phyloP scores from a whole-genome alignment of 2,888 invertebrate genomes.

The Tipula vernalis region DNA sequence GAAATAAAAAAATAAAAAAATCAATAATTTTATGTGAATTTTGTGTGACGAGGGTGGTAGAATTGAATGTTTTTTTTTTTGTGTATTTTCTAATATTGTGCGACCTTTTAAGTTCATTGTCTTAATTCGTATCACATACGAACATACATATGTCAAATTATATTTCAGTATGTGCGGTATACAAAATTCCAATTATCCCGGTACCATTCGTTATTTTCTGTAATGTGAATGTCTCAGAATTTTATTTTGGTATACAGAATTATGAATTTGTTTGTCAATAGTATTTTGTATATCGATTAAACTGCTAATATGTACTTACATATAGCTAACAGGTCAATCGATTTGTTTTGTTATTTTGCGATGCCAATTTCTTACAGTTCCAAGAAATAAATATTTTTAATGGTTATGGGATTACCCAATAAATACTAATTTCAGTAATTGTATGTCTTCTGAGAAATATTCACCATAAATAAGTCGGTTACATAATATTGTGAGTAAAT shows the following conservation, averaged over 20 bases:
- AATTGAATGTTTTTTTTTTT: background rate
- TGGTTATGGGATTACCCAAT: background rate
- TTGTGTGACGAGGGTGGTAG: background rate
- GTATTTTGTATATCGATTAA: background rate
- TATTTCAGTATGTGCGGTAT: background rate
- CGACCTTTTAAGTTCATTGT: background rate
- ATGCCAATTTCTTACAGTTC: background rate
- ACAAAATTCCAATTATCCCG: background rate
- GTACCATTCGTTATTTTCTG: background rate
- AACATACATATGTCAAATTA: background rate
- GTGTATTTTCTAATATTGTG: background rate
- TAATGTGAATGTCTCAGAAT: background rate
- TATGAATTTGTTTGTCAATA: background rate
- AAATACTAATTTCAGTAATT: background rate
- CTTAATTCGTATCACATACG: background rate
- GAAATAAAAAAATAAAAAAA: background rate
- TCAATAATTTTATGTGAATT: background rate
- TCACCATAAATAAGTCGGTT: background rate
- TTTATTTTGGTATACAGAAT: background rate
- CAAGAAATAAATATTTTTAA: background rate
- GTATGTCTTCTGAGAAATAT: background rate
- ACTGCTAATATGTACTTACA: background rate
- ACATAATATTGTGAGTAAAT: too few species aligned
- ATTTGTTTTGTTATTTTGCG: background rate
- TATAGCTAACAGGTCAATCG: background rate